Percentiles rank a stretch among this genome's conserved stretches.
phyloP scores from a whole-genome alignment of 1,140 invertebrate species.

The Melanaphis sacchari region DNA sequence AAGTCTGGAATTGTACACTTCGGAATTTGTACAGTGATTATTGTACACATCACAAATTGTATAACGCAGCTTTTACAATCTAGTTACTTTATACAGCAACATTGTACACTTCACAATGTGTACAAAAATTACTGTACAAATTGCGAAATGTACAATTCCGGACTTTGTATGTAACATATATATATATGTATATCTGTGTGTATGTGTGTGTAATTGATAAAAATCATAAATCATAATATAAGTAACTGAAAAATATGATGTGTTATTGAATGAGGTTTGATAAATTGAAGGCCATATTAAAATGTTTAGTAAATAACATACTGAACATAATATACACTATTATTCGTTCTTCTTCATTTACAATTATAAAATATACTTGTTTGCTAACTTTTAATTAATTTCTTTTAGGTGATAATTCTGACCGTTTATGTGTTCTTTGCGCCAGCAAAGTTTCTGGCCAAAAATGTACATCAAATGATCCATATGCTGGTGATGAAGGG shows the following conservation, averaged over 20 bases:
- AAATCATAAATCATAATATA: neutral
- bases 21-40: too few relatives aligned
- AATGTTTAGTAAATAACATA: neutral
- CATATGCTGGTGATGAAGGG: conserved; percentile 88
- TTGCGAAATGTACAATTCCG: too few relatives aligned
- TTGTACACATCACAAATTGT: too few relatives aligned
- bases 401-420: conserved; percentile 75
- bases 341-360: neutral
- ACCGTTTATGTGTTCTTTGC: conserved; percentile 85
- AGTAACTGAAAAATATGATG: neutral
- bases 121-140: too few relatives aligned
- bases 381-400: conserved; percentile 14
- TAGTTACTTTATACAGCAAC: too few relatives aligned
- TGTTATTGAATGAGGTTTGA: neutral
- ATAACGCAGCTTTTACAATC: too few relatives aligned
- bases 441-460: conserved; percentile 77
- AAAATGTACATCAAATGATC: conserved; percentile 85
- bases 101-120: too few relatives aligned
- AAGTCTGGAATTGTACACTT: too few relatives aligned
- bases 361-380: neutral
- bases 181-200: too few relatives aligned
- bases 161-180: too few relatives aligned
- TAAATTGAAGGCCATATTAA: neutral
- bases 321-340: neutral
- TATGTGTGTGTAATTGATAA: neutral